Percentiles rank a stretch among this genome's conserved stretches.
phyloP scores from a whole-genome alignment of 2,797 vertebrate genomes.

The Periparus ater region DNA sequence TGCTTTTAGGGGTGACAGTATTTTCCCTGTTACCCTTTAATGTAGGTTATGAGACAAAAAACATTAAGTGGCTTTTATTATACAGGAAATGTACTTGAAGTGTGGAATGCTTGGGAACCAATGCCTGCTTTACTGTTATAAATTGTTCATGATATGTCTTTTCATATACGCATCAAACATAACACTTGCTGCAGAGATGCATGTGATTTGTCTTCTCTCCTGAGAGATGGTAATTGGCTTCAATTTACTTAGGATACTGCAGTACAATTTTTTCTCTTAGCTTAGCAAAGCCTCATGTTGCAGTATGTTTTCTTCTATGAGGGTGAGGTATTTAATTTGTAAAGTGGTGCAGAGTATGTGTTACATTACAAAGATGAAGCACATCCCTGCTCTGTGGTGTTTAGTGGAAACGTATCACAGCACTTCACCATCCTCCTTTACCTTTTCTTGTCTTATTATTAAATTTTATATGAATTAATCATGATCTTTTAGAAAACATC shows the following conservation, averaged over 20 bases:
- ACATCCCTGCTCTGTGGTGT: background rate
- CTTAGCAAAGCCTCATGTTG: constrained; percentile 18
- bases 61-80: constrained; percentile 29
- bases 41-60: constrained; percentile 22
- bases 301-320: background rate
- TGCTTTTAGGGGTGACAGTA: background rate
- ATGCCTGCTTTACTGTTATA: constrained; percentile 58
- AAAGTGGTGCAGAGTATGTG: background rate
- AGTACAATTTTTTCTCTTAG: constrained; percentile 59
- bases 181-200: constrained; percentile 55
- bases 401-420: background rate
- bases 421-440: background rate
- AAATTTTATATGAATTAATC: background rate
- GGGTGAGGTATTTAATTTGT: constrained; percentile 23
- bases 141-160: constrained; percentile 74
- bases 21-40: background rate
- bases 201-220: constrained; percentile 58
- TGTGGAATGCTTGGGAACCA: constrained; percentile 9
- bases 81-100: constrained; percentile 46
- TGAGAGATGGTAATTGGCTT: constrained; percentile 54
- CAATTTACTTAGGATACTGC: constrained; percentile 56
- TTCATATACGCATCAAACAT: constrained; percentile 65
- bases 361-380: background rate
- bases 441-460: background rate
- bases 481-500: background rate